phyloP scores from a whole-genome alignment of 2,888 invertebrate genomes.

The Melipona bicolor region DNA sequence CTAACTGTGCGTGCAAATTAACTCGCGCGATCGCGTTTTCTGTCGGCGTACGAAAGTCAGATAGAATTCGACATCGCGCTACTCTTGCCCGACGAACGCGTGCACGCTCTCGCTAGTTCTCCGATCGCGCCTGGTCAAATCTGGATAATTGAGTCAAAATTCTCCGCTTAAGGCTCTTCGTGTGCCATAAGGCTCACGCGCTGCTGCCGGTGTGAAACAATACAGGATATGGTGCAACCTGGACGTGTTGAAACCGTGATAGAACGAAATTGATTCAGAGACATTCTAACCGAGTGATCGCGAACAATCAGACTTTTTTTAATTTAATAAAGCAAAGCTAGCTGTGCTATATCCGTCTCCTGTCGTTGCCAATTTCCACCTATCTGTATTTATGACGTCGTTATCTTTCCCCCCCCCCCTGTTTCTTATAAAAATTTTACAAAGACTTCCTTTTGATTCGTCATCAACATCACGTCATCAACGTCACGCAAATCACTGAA shows the following conservation, averaged over 20 bases:
- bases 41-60: slow-evolving; percentile 38
- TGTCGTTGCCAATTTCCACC: not conserved
- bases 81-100: not conserved
- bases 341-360: not conserved
- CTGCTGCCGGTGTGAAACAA: slow-evolving; percentile 46
- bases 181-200: not conserved
- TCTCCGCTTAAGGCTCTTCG: slow-evolving; percentile 21
- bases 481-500: no score
- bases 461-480: no score
- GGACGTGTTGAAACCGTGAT: slow-evolving; percentile 43
- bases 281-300: slow-evolving; percentile 41
- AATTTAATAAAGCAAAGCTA: slow-evolving; percentile 3
- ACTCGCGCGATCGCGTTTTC: slow-evolving; percentile 63
- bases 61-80: slow-evolving; percentile 49
- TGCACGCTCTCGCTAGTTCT: not conserved
- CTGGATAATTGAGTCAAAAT: slow-evolving; percentile 29
- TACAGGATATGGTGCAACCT: slow-evolving; percentile 53
- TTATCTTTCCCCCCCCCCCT: not conserved
- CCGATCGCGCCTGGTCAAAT: slow-evolving; percentile 19
- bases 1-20: slow-evolving; percentile 64
- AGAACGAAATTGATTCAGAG: slow-evolving; percentile 43
- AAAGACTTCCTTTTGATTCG: not conserved
- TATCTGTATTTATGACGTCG: not conserved
- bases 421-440: not conserved
- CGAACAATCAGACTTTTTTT: slow-evolving; percentile 18